Conservation (phyloP, 2,888 invertebrate species). For the Scaptomyza reducta region DNA sequence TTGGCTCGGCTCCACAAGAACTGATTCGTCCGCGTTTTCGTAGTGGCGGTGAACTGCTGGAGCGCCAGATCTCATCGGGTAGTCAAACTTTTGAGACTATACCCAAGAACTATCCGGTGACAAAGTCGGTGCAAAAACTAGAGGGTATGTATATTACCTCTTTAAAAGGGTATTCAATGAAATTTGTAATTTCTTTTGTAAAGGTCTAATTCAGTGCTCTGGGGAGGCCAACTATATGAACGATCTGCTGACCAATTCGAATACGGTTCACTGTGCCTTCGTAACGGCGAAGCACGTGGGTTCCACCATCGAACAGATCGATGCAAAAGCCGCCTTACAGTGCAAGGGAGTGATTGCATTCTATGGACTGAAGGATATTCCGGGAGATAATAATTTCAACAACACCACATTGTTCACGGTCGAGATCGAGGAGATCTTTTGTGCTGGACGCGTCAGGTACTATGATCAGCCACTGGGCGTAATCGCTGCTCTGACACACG, state of each 20-base stretch:
- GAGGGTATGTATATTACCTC: constrained; percentile 85
- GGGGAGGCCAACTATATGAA: constrained; percentile 92
- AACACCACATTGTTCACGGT: constrained; percentile 85
- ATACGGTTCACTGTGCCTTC: constrained; percentile 86
- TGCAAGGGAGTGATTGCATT: constrained; percentile 86
- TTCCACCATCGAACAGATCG: constrained; percentile 76
- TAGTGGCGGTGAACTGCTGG: constrained; percentile 84
- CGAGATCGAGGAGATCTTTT: constrained; percentile 82
- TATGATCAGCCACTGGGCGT: constrained; percentile 91
- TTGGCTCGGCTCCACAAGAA: constrained; percentile 86
- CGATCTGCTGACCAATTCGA: constrained; percentile 89
- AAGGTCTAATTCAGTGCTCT: constrained; percentile 85
- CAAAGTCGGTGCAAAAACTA: constrained; percentile 89
- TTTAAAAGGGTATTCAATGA: accelerated
- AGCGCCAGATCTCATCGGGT: constrained; percentile 88
- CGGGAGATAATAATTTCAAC: constrained; percentile 82
- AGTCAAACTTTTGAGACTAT: constrained; percentile 89
- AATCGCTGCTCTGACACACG: constrained; percentile 88
- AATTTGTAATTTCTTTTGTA: not conserved
- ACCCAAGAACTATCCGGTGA: constrained; percentile 89
- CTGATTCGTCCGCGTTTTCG: constrained; percentile 59
- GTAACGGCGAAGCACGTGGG: constrained; percentile 87
- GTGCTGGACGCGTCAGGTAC: constrained; percentile 83
- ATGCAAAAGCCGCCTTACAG: constrained; percentile 85
- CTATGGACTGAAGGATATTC: constrained; percentile 88